Base-by-base conservation (phyloP, 2,888 invertebrate species). In the Phengaris alcon region DNA sequence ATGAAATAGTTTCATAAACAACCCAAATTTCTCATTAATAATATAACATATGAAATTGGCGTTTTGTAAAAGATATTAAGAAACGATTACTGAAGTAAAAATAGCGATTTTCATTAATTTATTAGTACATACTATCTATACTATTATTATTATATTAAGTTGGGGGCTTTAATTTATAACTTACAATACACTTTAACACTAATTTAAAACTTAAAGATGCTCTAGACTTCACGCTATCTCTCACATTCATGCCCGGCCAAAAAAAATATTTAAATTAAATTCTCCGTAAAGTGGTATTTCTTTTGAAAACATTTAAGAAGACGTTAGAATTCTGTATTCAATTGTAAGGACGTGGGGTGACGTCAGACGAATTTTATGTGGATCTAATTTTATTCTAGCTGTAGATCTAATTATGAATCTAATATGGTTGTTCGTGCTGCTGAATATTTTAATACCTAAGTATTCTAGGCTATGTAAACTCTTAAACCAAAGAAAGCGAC, bases 261-360 rank as follows among this genome's bases (percentile, higher is more conserved):
- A 64, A 35, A 64, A 64, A 64, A 64, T 64, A 64, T 64, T 64
- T 64, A 64, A 64, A 64, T 64, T 9, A 64, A 64, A 64, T 64
- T 64, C 59, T 64, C 35, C 35, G 0, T 5, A 64, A 64, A 64
- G 59, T 64, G 59, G 59, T 64, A 64, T 64, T 44, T 35, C 64
- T 64, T 64, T 64, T 64, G 22, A 46, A 68, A 44, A 3, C 68
- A n/a, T 46, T 69, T 69, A n/a, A 48, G 68, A n/a, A 69, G 46
- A 48, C n/a, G 48, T n/a, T 46, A 69, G n/a, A 69, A 69, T 69
- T 69, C 48, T 15, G 69, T 15, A 69, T 69, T 48, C 69, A 48
- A 2, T 69, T 69, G 69, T 68, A 6, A 13, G 46, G n/a, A 69
- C 46, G 9, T 69, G 69, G 48, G n/a, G 4, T 69, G 48, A 15